Evolutionary conservation across 2,888 invertebrate species (phyloP).

Genomic region (Agrochola macilenta): DNA sequence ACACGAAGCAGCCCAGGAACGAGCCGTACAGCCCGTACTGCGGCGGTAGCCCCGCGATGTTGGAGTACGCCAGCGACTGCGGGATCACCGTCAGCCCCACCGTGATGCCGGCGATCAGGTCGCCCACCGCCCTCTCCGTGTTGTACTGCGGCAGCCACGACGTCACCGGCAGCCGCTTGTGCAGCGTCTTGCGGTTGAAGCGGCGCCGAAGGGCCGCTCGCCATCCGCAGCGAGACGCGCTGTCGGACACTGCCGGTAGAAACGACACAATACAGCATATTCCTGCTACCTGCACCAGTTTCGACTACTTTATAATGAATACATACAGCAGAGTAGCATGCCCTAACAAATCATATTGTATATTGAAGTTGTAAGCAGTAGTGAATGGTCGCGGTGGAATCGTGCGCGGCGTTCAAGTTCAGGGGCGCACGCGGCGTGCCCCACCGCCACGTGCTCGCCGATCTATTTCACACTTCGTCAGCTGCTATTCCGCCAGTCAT

Average conservation of each 20-base stretch:
- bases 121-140: slow-evolving; percentile 93
- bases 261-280: slow-evolving; percentile 2
- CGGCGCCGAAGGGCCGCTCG: slow-evolving; percentile 85
- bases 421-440: slow-evolving; percentile 8
- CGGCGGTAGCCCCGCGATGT: slow-evolving; percentile 94
- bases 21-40: slow-evolving; percentile 98
- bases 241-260: slow-evolving; percentile 87
- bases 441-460: slow-evolving; percentile 25
- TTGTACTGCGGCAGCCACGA: slow-evolving; percentile 95
- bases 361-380: not conserved
- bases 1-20: slow-evolving; percentile 97
- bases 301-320: not conserved
- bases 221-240: slow-evolving; percentile 80
- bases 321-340: not conserved
- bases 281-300: not conserved
- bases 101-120: slow-evolving; percentile 97
- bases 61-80: slow-evolving; percentile 95
- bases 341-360: not conserved
- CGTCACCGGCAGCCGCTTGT: slow-evolving; percentile 94
- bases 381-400: not conserved
- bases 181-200: slow-evolving; percentile 93
- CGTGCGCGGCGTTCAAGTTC: slow-evolving; percentile 10
- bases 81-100: slow-evolving; percentile 98
- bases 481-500: slow-evolving; percentile 50
- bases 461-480: slow-evolving; percentile 49